A percentile compares a stretch with the other conserved stretches of the same genome.
Conservation (phyloP, 2,888 invertebrate genomes). For the Gonocerus acuteangulatus region DNA sequence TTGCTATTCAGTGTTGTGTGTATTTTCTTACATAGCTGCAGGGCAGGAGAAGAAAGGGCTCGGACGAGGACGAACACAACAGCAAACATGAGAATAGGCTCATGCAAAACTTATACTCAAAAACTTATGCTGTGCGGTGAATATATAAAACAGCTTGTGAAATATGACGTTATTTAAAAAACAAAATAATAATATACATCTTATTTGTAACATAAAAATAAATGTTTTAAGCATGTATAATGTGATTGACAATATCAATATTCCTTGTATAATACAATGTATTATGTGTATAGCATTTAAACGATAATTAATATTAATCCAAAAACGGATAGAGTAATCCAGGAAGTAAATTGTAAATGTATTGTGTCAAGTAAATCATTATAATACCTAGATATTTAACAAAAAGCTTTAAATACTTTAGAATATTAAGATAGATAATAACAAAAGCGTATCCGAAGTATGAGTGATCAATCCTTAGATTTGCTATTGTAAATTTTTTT, state of each 20-base stretch:
- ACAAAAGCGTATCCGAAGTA: no score
- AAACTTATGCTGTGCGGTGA: no score
- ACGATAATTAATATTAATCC: neutral
- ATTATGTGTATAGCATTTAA: constrained; percentile 1
- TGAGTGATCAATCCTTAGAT: no score
- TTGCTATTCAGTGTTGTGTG: constrained; percentile 97
- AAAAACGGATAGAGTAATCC: neutral
- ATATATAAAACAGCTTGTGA: no score
- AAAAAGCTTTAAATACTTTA: neutral
- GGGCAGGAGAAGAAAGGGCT: constrained; percentile 59
- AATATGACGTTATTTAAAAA: no score
- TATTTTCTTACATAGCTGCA: constrained; percentile 97
- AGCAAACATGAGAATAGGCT: neutral
- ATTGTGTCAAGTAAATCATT: neutral
- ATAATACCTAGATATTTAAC: neutral
- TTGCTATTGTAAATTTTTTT: neutral
- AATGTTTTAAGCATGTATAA: constrained; percentile 13
- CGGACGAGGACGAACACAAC: neutral
- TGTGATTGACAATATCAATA: constrained; percentile 34
- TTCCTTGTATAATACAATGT: constrained; percentile 9
- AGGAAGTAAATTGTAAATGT: neutral
- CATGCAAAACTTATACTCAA: no score
- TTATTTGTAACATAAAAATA: no score
- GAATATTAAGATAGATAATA: neutral
- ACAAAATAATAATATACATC: no score